Evolutionary conservation across 2,113 vertebrate species (phyloP).

Genomic region (Lycocorax pyrrhopterus): DNA sequence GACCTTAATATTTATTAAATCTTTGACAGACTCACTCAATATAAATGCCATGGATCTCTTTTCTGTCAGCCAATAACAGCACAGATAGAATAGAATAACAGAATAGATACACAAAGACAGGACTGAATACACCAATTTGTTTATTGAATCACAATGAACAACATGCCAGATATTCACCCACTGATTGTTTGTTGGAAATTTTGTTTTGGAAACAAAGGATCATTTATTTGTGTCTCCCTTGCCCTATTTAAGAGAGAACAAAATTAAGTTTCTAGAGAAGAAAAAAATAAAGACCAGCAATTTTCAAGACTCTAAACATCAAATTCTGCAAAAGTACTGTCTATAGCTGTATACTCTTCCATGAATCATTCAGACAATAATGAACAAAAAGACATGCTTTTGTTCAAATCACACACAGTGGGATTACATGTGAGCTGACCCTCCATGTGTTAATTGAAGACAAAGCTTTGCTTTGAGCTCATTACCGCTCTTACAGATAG

Average conservation of each 20-base stretch:
- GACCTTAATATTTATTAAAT: not conserved
- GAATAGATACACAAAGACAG: not conserved
- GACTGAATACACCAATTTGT: not conserved
- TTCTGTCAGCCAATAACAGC: not conserved
- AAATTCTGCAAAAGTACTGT: not conserved
- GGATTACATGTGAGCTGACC: not conserved
- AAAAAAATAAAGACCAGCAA: not conserved
- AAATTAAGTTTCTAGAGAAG: not conserved
- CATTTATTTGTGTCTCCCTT: not conserved
- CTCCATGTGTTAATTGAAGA: not conserved
- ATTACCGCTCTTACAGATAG: not conserved
- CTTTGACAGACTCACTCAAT: not conserved
- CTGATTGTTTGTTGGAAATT: not conserved
- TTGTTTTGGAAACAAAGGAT: not conserved
- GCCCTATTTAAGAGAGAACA: not conserved
- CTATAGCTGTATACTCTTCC: not conserved
- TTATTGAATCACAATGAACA: not conserved
- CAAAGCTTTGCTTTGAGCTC: conserved; percentile 37
- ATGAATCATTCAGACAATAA: conserved; percentile 15
- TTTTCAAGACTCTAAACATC: not conserved
- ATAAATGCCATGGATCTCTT: not conserved
- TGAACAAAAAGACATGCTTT: conserved; percentile 16
- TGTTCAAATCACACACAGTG: conserved; percentile 20
- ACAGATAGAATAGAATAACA: no score
- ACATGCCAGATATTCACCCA: not conserved